Base-by-base conservation (phyloP, 2,888 invertebrate species). In the Metellina segmentata region DNA sequence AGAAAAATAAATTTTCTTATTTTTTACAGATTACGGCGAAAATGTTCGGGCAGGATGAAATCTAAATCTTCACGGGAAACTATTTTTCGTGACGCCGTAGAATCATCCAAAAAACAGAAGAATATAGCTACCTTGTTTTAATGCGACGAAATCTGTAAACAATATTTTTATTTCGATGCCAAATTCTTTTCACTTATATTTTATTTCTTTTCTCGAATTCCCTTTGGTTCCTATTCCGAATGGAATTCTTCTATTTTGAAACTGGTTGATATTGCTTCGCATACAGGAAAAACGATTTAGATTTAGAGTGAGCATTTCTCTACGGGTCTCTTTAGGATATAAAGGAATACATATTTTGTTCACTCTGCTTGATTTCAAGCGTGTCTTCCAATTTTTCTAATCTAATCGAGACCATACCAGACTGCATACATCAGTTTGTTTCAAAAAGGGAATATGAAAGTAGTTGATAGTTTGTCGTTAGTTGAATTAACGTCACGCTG, bases 121-220 rank as follows among this genome's bases (percentile, higher is more conserved):
- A 85, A 70, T 85, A 72, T 83, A 81, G 70, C 70, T 85, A 71
- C 71, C 49, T 53, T 52, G 78, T 85, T 89, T 83, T 78, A 89
- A 89, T 89, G 89, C 89, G 71, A 83, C 72, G 89, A 53, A 89
- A 89, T 89, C 85, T 89, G 89, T 89, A 79, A 89, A 79, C 78
- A 85, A 89, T 89, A 79, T 89, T 89, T 61, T 89, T 77, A 83
- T 74, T 89, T 77, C 78, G 71, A 85, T 53, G 85, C 71, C 72
- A 78, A 71, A 72, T 89, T 89, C 78, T 85, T 77, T 85, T 52
- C 78, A 9, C 48, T 78, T 79, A 13, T 53, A 79, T 77, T 82
- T 82, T 71, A 20, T 81, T 78, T 77, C 61, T 53, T n/a, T 16
- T 48, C 81, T n/a, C 6, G 49, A 19, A 69, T 52, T 52, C 48